Evolutionary conservation across 2,888 invertebrate genomes (phyloP), one percentile per base, ranked within the genome.

Genomic region (Erpobdella octoculata): DNA sequence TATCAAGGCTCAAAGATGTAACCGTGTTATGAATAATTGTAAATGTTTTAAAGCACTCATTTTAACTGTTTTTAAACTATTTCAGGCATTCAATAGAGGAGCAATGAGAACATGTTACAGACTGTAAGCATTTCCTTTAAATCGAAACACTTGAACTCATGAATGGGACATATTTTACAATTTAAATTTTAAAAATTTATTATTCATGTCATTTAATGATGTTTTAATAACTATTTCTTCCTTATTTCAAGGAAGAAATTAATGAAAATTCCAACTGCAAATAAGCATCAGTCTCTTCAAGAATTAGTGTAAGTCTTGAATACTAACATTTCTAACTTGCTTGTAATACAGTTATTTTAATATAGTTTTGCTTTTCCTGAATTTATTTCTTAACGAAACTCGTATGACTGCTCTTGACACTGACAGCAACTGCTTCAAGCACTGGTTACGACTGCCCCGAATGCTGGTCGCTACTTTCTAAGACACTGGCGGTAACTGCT

Each of bases 31-130:
- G n/a, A n/a, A n/a, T n/a, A n/a, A n/a, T n/a, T n/a, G n/a, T n/a
- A n/a, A n/a, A n/a, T n/a, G n/a, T n/a, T n/a, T n/a, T n/a, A n/a
- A n/a, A n/a, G n/a, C n/a, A n/a, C n/a, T n/a, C 5, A 36, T 2
- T 65, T 4, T 6, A 35, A 35, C 21, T 65, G 6, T 38, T 5
- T 31, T 5, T 3, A 64, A 78, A 72, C 75, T 75, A 72, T 80
- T 80, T 48, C 79, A 85, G 80, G 78, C 85, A 36, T 87, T 87
- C 78, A 84, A 84, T 74, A 82, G 83, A 76, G 87, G 87, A 72
- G 86, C 86, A n/a, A 87, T 87, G 86, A 79, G 87, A 76, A 84
- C 85, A 76, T 87, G 86, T 76, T 87, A 80, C 78, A 81, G 86
- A 73, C 78, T 86, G 84, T 85, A 83, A 85, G 84, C 83, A 62